A percentile compares a stretch with the other conserved stretches of the same genome.
phyloP scores from a whole-genome alignment of 2,113 vertebrate species.

The Hyaena hyaena region DNA sequence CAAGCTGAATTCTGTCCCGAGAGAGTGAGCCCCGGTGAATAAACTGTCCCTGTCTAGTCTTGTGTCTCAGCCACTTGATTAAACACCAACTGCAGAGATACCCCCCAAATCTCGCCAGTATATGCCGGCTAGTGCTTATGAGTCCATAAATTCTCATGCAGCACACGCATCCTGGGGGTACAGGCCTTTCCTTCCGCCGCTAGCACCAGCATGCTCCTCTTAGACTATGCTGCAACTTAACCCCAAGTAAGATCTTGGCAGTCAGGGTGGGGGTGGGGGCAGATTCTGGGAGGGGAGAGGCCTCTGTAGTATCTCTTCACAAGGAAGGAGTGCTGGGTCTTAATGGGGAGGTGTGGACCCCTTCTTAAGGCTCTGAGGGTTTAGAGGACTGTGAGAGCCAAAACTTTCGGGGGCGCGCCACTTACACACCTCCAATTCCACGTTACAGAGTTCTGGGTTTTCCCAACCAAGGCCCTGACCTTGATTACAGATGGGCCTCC shows the following conservation, averaged over 20 bases:
- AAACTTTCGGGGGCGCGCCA: background rate
- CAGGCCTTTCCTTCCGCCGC: background rate
- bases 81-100: background rate
- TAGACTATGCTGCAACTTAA: background rate
- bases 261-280: background rate
- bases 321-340: background rate
- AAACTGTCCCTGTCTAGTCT: background rate
- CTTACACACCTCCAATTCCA: background rate
- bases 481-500: background rate
- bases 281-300: background rate
- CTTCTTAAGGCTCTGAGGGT: background rate
- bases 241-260: background rate
- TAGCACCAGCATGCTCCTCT: background rate
- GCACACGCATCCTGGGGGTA: background rate
- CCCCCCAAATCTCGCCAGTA: background rate
- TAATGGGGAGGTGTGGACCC: background rate
- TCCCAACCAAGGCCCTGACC: background rate
- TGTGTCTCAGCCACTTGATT: background rate
- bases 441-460: background rate
- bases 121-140: background rate
- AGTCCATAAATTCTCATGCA: background rate
- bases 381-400: background rate
- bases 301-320: background rate
- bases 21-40: background rate
- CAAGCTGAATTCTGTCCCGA: background rate